Conservation (phyloP, 2,888 invertebrate genomes). For the Suillia variegata region DNA sequence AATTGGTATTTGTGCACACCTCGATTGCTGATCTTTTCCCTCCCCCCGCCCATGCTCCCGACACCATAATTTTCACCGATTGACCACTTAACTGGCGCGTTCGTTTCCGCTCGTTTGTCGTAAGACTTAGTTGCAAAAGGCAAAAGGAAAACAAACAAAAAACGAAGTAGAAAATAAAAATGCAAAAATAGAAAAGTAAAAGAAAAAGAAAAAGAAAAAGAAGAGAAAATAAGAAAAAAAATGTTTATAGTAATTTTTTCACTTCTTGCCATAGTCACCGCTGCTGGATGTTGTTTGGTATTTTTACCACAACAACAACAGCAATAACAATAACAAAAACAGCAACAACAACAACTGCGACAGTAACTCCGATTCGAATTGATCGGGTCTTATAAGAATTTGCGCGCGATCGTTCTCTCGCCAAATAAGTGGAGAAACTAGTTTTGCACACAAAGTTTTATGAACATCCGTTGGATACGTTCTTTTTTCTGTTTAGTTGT, state of each 20-base stretch:
- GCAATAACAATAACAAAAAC: not conserved
- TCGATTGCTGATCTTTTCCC: not conserved
- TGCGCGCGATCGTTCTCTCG: conserved; percentile 19
- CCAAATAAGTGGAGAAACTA: conserved; percentile 54
- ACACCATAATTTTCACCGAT: not conserved
- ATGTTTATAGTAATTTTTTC: not conserved
- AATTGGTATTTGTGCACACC: not conserved
- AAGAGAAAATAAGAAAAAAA: not conserved
- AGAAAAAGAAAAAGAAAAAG: not conserved
- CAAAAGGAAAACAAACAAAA: conserved; percentile 14
- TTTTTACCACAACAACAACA: not conserved
- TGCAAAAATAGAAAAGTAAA: too few relatives aligned
- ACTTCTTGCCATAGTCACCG: not conserved
- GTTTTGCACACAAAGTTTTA: conserved; percentile 36
- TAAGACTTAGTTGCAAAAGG: conserved; percentile 22
- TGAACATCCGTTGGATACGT: conserved; percentile 46
- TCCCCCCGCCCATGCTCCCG: not conserved
- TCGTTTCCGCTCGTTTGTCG: conserved; percentile 28
- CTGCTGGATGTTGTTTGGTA: not conserved
- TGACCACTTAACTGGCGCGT: conserved; percentile 19
- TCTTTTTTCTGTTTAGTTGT: conserved; percentile 26
- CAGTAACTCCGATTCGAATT: too few relatives aligned
- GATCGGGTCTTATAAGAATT: not conserved
- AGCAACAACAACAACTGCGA: not conserved
- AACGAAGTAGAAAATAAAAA: not conserved